Evolutionary conservation across 2,113 vertebrate genomes (phyloP).

Genomic region (Xenopus tropicalis): UCB_Xtro_10.0 CM004443.2:101421001-101421500

Average conservation of each 20-base stretch:
- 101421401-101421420: too few species aligned
- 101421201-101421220: not conserved
- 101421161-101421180: not conserved
- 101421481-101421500: too few species aligned
- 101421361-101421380: too few species aligned
- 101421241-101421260: not conserved
- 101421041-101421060: not conserved
- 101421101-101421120: not conserved
- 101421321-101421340: too few species aligned
- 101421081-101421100: not conserved
- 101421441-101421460: too few species aligned
- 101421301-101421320: too few species aligned
- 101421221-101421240: not conserved
- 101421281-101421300: too few species aligned
- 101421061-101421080: not conserved
- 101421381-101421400: too few species aligned
- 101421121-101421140: not conserved
- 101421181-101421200: not conserved
- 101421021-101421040: not conserved
- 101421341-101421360: too few species aligned
- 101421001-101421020: not conserved
- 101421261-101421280: too few species aligned
- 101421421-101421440: too few species aligned
- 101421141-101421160: not conserved
- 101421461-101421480: too few species aligned